Evolutionary conservation across 2,113 vertebrate species (phyloP), one percentile per base, ranked within the genome.

Genomic region (Indri indri): DNA sequence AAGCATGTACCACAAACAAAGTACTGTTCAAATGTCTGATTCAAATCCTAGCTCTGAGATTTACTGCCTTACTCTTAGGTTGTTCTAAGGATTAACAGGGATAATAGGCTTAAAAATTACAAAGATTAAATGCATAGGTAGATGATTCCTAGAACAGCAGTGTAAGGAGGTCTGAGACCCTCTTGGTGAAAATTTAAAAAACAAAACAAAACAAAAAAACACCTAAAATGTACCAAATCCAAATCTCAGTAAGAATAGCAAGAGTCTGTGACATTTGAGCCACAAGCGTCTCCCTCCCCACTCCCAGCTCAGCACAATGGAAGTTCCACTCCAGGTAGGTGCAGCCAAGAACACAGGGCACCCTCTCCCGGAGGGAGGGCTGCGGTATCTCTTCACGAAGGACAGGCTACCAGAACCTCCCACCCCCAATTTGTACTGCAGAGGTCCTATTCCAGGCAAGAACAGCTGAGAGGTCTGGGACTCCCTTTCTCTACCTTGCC

Each of bases 41-140:
- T 77, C 17, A 91, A 94, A 86, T 66, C 23, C 23, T 83, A 17
- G n/a, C 34, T 94, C 42, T 92, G 76, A 68, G 40, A 94, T 45
- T 90, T 92, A 63, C 45, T 40, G 42, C 25, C 18, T 96, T 57
- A 90, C 27, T 83, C 32, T 76, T 63, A 61, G 11, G 6, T 94
- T 63, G 7, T 63, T 96, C 61, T 79, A 87, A 91, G 9, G 6
- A 87, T 91, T 93, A 93, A 90, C 40, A 85, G 14, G 94, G 30
- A 47, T 89, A 61, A 68, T 22, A 94, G 30, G 57, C 0, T 80
- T 66, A 83, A 54, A 77, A 96, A 76, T 70, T 61, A 52, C 47
- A 61, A 71, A 80, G 40, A 71, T 47, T 95, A 84, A 81, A n/a
- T 94, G 3, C 37, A 50, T n/a, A 89, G 27, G 30, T 17, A 71